These are phyloP conservation scores for Cuniculus paca DNA, from an alignment of 2,797 vertebrate genomes.

Conservation along the genomic window DNA sequence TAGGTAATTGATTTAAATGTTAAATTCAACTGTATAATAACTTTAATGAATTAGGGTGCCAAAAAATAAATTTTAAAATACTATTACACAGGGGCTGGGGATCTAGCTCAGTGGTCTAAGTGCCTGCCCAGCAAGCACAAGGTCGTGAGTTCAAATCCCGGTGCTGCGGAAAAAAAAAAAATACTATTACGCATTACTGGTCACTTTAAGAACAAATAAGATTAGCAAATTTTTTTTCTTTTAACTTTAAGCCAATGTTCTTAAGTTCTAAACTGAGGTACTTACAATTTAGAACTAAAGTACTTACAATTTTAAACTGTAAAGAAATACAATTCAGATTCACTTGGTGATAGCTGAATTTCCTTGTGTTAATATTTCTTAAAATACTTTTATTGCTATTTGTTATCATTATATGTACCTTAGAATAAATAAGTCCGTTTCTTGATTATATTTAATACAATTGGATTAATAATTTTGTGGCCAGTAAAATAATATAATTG, in stretches of 20 bases:
- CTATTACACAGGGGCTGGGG: neutral
- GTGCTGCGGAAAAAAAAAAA: too few species aligned
- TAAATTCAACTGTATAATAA: constrained; percentile 31
- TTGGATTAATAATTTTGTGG: constrained; percentile 47
- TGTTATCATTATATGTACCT: constrained; percentile 47
- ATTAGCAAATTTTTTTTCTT: neutral
- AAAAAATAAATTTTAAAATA: constrained; percentile 55
- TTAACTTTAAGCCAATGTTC: constrained; percentile 30
- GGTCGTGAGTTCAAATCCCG: too few species aligned
- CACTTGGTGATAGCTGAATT: constrained; percentile 50
- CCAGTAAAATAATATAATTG: constrained; percentile 25
- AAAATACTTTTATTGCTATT: constrained; percentile 38
- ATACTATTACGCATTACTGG: neutral
- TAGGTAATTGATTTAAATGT: constrained; percentile 43
- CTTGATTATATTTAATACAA: constrained; percentile 50
- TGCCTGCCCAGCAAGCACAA: too few species aligned
- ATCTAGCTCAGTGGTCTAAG: too few species aligned
- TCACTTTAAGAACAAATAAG: constrained; percentile 28
- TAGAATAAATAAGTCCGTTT: constrained; percentile 48
- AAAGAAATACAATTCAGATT: constrained; percentile 55
- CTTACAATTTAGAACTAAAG: neutral
- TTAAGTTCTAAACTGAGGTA: constrained; percentile 50
- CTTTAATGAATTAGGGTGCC: constrained; percentile 32
- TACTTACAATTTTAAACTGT: constrained; percentile 57
- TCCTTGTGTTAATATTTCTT: constrained; percentile 40